phyloP scores from a whole-genome alignment of 2,113 vertebrate species.

The Mirounga angustirostris region DNA sequence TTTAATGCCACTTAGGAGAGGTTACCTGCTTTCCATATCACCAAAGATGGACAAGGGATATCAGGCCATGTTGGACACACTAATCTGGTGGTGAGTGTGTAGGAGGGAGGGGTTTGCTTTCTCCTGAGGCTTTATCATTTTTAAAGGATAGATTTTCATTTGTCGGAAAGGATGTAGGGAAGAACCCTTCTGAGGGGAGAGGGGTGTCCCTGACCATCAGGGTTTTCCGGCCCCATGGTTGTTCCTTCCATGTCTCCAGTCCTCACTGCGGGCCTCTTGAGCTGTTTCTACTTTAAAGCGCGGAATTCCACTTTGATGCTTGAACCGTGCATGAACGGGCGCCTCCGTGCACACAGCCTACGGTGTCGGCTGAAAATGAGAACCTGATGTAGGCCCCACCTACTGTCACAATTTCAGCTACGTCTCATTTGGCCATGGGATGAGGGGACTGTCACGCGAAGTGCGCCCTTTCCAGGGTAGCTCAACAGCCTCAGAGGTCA shows the following conservation, averaged over 20 bases:
- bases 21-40: not conserved
- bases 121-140: not conserved
- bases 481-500: not conserved
- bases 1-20: not conserved
- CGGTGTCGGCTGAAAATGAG: not conserved
- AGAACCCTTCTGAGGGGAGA: not conserved
- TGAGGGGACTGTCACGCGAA: not conserved
- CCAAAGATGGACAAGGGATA: not conserved
- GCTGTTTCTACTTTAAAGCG: not conserved
- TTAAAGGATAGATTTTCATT: not conserved
- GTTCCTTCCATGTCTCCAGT: not conserved
- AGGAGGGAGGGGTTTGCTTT: not conserved
- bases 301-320: fast-evolving
- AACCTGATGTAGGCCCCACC: too few relatives aligned
- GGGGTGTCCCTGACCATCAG: not conserved
- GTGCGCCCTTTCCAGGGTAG: not conserved
- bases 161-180: not conserved
- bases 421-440: not conserved
- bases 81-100: not conserved
- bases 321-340: fast-evolving
- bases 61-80: too few relatives aligned
- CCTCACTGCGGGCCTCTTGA: not conserved
- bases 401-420: not conserved
- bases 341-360: not conserved
- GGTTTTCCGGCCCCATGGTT: not conserved